These are phyloP conservation scores for Dendropsophus ebraccatus DNA, from an alignment of 2,113 vertebrate genomes.

Conservation along the genomic window DNA sequence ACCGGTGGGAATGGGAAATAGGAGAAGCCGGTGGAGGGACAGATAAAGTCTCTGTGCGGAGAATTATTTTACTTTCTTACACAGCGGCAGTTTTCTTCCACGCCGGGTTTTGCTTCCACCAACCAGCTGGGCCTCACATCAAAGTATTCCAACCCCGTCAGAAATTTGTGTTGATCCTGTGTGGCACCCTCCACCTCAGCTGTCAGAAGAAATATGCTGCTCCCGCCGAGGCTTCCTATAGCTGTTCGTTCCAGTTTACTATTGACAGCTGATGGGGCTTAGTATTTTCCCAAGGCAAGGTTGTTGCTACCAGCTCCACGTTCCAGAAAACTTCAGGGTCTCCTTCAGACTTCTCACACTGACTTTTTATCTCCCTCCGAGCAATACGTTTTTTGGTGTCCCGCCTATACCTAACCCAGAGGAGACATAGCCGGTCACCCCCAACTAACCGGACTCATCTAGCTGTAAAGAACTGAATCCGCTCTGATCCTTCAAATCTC, in stretches of 20 bases:
- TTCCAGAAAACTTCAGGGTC: background rate
- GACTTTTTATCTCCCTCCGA: background rate
- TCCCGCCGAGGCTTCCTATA: background rate
- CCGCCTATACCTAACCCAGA: background rate
- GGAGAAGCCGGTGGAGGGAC: background rate
- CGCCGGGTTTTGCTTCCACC: background rate
- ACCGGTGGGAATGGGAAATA: background rate
- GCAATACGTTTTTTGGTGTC: background rate
- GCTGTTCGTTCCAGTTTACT: slow-evolving; percentile 19
- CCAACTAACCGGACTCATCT: slow-evolving; percentile 9
- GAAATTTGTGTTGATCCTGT: slow-evolving; percentile 14
- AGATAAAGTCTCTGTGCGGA: slow-evolving; percentile 2
- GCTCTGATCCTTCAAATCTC: slow-evolving; percentile 56
- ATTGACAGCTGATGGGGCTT: slow-evolving; percentile 43
- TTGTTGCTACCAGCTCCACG: background rate
- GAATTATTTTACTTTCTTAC: background rate
- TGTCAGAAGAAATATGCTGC: slow-evolving; percentile 28
- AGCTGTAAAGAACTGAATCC: slow-evolving; percentile 33
- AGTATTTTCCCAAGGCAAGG: slow-evolving; percentile 36
- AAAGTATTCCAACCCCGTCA: slow-evolving; percentile 5
- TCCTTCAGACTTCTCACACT: background rate
- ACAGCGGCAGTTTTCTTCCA: slow-evolving; percentile 5
- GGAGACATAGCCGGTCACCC: background rate
- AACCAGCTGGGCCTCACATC: slow-evolving; percentile 32
- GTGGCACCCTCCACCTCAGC: slow-evolving; percentile 38